Evolutionary conservation across 2,888 invertebrate genomes (phyloP).

Genomic region (Oligia strigilis): DNA sequence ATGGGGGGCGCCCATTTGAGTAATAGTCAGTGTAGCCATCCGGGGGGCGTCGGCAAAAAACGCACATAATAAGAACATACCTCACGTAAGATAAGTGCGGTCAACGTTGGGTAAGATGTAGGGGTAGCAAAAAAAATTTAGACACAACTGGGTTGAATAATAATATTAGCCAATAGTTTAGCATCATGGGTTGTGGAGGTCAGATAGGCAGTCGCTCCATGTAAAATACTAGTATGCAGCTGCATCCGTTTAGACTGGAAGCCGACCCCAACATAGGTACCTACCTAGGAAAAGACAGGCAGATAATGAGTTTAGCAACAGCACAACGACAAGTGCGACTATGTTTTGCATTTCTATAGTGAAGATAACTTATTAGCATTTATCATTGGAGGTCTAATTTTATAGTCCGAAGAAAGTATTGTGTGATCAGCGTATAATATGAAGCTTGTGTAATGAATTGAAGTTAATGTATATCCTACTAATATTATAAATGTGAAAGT

Average conservation of each 20-base stretch:
- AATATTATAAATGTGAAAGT: too few species aligned
- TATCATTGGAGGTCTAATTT: background rate
- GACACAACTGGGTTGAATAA: background rate
- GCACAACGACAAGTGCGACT: background rate
- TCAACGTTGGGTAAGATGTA: slow-evolving; percentile 67
- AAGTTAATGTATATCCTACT: too few species aligned
- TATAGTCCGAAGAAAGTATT: background rate
- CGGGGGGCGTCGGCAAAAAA: slow-evolving; percentile 60
- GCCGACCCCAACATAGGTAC: too few species aligned
- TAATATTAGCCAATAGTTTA: background rate
- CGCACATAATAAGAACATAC: slow-evolving; percentile 64
- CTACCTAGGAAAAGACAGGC: too few species aligned
- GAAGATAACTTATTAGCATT: background rate
- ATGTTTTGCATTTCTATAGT: background rate
- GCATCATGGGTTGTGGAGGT: background rate
- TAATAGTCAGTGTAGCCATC: slow-evolving; percentile 56
- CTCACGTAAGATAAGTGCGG: slow-evolving; percentile 80
- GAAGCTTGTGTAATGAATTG: background rate
- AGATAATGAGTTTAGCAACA: background rate
- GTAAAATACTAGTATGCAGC: too few species aligned
- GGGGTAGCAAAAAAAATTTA: slow-evolving; percentile 64
- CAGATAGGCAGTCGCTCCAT: too few species aligned
- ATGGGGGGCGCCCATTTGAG: slow-evolving; percentile 56
- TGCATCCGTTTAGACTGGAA: too few species aligned
- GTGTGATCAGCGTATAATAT: too few species aligned